These are phyloP conservation scores for Lethrus apterus DNA, from an alignment of 1,140 invertebrate genomes.

Conservation along the genomic window DNA sequence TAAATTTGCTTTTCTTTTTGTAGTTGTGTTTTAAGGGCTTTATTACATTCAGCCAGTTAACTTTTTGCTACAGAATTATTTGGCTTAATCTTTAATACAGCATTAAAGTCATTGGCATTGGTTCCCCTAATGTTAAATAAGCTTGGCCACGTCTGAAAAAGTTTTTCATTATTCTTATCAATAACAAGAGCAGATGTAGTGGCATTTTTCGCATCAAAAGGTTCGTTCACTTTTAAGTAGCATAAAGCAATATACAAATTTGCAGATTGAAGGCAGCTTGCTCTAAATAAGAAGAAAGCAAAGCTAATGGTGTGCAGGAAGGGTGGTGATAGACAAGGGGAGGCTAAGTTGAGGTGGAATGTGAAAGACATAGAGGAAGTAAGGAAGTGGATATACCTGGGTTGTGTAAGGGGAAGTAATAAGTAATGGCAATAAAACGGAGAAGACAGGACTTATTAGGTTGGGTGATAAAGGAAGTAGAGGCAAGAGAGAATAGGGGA, in stretches of 20 bases:
- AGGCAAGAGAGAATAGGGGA: no score
- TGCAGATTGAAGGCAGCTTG: no score
- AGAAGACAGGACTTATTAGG: no score
- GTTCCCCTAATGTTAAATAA: conserved; percentile 65
- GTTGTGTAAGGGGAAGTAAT: no score
- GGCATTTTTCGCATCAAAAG: conserved; percentile 61
- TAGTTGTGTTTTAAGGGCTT: conserved; percentile 66
- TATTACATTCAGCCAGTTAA: conserved; percentile 65
- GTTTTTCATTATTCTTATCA: conserved; percentile 80
- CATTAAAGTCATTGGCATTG: conserved; percentile 71
- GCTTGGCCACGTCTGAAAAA: conserved; percentile 84
- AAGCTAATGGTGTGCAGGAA: no score
- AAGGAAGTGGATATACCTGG: no score
- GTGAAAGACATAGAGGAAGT: no score
- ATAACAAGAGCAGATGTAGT: conserved; percentile 64
- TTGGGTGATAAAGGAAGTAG: no score
- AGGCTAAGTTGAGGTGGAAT: no score
- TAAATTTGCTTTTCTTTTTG: conserved; percentile 85
- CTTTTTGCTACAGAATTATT: conserved; percentile 76
- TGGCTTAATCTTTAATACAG: conserved; percentile 51
- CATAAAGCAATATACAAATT: conserved; percentile 83
- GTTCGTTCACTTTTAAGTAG: conserved; percentile 73
- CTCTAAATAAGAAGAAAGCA: no score
- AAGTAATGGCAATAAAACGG: no score
- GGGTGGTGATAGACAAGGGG: no score